Evolutionary conservation across 2,113 vertebrate species (phyloP).

Genomic region (Puma concolor): DNA sequence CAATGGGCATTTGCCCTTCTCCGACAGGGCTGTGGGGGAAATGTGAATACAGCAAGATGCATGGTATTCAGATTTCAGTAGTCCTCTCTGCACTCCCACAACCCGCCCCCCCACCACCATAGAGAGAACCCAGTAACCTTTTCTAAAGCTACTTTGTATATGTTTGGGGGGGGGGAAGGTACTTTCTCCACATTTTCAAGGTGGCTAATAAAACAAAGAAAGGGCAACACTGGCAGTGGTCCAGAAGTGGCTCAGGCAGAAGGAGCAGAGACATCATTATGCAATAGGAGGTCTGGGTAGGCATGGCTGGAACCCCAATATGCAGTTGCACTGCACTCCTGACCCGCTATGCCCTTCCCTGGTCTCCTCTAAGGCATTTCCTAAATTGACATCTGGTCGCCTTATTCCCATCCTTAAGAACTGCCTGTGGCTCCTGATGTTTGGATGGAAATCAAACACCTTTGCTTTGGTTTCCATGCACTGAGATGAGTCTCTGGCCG

Average conservation of each 20-base stretch:
- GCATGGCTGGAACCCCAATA: too few species aligned
- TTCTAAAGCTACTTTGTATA: neutral
- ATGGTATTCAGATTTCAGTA: neutral
- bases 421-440: neutral
- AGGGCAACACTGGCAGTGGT: neutral
- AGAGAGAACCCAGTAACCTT: neutral
- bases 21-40: accelerated
- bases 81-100: neutral
- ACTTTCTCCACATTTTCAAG: neutral
- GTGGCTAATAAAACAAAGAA: neutral
- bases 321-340: neutral
- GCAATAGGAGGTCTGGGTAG: neutral
- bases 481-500: neutral
- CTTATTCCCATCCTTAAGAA: neutral
- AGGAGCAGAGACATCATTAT: neutral
- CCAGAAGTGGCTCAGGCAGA: neutral
- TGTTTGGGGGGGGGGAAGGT: accelerated
- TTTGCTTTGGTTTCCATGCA: neutral
- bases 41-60: neutral
- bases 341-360: neutral
- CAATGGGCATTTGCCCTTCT: too few species aligned
- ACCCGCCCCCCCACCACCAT: neutral
- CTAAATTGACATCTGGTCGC: neutral
- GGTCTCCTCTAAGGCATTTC: neutral
- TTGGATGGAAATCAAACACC: neutral